Evolutionary conservation across 2,113 vertebrate genomes (phyloP).

Genomic region (Pterophyllum scalare): DNA sequence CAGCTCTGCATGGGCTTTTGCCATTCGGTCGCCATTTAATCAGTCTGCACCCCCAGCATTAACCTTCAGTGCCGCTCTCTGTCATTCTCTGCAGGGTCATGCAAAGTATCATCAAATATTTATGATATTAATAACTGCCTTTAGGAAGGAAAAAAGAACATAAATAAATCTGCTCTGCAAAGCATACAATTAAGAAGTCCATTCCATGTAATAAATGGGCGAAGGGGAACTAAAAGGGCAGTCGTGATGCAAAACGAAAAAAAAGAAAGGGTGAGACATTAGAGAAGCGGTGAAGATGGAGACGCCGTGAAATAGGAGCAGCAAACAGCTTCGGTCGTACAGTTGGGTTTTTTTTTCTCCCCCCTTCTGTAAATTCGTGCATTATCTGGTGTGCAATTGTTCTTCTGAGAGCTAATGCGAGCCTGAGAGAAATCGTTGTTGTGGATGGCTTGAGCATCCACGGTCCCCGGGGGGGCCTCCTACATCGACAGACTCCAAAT

Average conservation of each 20-base stretch:
- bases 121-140: conserved; percentile 80
- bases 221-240: conserved; percentile 55
- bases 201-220: conserved; percentile 67
- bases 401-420: conserved; percentile 56
- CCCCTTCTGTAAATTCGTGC: conserved; percentile 13
- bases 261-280: neutral
- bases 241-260: neutral
- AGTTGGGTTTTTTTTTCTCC: neutral
- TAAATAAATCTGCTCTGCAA: conserved; percentile 74
- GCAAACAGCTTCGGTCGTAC: conserved; percentile 10
- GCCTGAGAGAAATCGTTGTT: conserved; percentile 55
- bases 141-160: conserved; percentile 64
- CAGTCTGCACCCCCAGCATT: conserved; percentile 61
- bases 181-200: conserved; percentile 69
- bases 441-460: conserved; percentile 68
- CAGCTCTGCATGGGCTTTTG: conserved; percentile 33
- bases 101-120: conserved; percentile 80
- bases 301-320: conserved; percentile 12
- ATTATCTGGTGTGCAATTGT: conserved; percentile 36
- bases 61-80: conserved; percentile 73
- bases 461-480: conserved; percentile 48
- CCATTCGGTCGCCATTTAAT: conserved; percentile 69
- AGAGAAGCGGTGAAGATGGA: neutral
- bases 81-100: conserved; percentile 73
- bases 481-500: conserved; percentile 67